Conservation (phyloP, 2,113 vertebrate genomes). For the Balaeniceps rex region DNA sequence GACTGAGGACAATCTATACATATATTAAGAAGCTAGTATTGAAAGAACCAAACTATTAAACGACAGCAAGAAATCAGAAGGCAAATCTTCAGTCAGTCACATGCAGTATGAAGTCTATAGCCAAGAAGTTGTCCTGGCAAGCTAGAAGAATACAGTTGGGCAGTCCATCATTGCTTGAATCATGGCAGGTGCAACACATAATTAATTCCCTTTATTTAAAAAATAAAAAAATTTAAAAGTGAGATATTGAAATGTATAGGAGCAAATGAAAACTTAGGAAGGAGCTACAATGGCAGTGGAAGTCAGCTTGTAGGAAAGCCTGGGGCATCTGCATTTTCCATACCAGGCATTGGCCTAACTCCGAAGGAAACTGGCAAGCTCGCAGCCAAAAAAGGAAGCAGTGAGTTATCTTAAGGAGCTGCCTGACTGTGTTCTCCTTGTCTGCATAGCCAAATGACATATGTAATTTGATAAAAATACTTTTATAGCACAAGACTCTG, state of each 20-base stretch:
- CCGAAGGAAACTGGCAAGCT: neutral
- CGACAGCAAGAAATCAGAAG: neutral
- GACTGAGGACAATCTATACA: neutral
- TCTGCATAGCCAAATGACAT: neutral
- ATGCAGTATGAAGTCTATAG: neutral
- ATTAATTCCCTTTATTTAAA: neutral
- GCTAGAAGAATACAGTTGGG: neutral
- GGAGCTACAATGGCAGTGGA: neutral
- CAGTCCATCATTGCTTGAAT: neutral
- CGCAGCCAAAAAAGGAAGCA: neutral
- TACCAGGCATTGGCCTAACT: neutral
- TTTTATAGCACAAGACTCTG: neutral
- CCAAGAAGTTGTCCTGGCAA: neutral
- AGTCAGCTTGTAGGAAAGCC: neutral
- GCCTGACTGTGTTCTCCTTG: neutral
- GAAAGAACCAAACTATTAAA: neutral
- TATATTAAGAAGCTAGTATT: neutral
- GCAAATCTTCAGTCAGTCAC: neutral
- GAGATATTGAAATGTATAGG: neutral
- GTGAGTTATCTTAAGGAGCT: neutral
- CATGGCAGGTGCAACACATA: neutral
- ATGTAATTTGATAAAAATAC: slow-evolving; percentile 13
- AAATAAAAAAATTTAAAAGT: neutral
- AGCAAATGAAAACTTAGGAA: neutral
- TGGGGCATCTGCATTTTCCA: neutral